Percentiles rank a stretch among this genome's conserved stretches.
phyloP scores from a whole-genome alignment of 1,140 invertebrate genomes.

The Nasonia longicornis region DNA sequence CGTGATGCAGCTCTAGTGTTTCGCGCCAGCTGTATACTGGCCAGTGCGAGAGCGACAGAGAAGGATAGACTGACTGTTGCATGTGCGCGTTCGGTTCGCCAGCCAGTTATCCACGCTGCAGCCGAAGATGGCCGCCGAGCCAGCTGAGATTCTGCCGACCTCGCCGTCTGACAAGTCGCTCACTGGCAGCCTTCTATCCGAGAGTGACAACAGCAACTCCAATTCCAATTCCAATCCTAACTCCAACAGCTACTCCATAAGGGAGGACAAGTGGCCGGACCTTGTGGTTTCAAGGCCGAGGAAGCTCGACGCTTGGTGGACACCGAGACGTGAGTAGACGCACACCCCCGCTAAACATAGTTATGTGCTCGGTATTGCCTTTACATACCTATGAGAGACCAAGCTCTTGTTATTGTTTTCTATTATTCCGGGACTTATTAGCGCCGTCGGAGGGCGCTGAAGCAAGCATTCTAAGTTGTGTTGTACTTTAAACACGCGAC shows the following conservation, averaged over 20 bases:
- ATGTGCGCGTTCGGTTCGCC: conserved; percentile 32
- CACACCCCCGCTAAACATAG: not conserved
- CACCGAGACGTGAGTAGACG: conserved; percentile 65
- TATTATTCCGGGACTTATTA: no score
- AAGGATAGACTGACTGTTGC: conserved; percentile 23
- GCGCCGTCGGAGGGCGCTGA: no score
- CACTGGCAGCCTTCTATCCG: conserved; percentile 62
- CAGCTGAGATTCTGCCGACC: conserved; percentile 68
- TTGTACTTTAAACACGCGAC: no score
- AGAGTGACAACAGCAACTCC: conserved; percentile 68
- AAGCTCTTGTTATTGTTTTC: not conserved
- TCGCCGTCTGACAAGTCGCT: conserved; percentile 68
- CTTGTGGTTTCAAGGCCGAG: conserved; percentile 68
- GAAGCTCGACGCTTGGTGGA: conserved; percentile 67
- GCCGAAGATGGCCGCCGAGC: conserved; percentile 69
- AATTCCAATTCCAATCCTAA: conserved; percentile 56
- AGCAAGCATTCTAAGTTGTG: no score
- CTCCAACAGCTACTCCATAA: conserved; percentile 67
- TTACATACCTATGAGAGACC: no score
- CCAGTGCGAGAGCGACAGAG: not conserved
- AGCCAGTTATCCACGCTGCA: conserved; percentile 42
- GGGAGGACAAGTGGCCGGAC: conserved; percentile 71
- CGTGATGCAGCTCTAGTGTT: not conserved
- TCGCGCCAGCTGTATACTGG: not conserved
- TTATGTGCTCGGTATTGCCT: not conserved